Evolutionary conservation across 2,888 invertebrate genomes (phyloP).

Genomic region (Tigriopus californicus): DNA sequence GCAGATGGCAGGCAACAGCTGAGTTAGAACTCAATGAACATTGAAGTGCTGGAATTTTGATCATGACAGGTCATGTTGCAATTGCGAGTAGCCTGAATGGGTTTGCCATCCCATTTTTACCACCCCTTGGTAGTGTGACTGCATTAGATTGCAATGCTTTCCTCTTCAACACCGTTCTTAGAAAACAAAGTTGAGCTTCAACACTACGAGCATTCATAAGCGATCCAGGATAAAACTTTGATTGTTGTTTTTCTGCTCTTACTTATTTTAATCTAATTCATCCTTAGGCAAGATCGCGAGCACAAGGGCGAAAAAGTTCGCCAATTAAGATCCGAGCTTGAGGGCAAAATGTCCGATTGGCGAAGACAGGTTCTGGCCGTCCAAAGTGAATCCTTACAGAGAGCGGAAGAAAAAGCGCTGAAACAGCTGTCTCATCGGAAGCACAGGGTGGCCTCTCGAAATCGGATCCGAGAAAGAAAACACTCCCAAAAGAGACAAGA

Average conservation of each 20-base stretch:
- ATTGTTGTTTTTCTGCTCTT: not conserved
- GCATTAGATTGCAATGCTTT: no score
- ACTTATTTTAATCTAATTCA: not conserved
- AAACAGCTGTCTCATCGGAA: not conserved
- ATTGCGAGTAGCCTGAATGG: no score
- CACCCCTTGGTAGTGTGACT: no score
- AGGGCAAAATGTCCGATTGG: not conserved
- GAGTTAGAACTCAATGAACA: no score
- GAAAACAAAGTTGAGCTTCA: no score
- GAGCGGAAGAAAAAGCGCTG: not conserved
- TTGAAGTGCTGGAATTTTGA: no score
- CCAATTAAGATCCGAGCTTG: not conserved
- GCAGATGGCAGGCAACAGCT: no score
- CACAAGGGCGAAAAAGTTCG: not conserved
- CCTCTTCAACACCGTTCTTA: no score
- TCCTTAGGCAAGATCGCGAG: not conserved
- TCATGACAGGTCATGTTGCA: no score
- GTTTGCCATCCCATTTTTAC: no score
- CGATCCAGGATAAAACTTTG: no score
- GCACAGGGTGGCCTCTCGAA: not conserved
- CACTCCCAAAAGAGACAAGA: not conserved
- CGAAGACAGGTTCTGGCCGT: conserved; percentile 1
- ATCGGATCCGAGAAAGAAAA: not conserved
- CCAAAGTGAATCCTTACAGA: not conserved
- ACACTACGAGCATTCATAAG: no score